phyloP scores from a whole-genome alignment of 1,140 invertebrate species.

The Hormaphis cornu region DNA sequence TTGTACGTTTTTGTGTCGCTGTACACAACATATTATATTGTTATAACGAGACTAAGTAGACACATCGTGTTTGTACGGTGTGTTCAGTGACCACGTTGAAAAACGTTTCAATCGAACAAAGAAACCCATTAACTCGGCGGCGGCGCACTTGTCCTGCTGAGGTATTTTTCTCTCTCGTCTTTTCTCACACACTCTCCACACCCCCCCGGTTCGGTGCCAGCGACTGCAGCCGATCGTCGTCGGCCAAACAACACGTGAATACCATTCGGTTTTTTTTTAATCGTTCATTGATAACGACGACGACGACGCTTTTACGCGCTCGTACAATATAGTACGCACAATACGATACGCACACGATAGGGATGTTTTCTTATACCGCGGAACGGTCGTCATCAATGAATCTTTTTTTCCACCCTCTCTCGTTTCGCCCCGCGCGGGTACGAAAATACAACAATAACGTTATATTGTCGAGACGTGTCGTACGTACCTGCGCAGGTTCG shows the following conservation, averaged over 20 bases:
- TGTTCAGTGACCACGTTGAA: background rate
- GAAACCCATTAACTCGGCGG: conserved; percentile 9
- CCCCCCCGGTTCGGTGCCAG: background rate
- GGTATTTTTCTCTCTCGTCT: background rate
- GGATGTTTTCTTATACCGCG: background rate
- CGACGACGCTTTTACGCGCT: background rate
- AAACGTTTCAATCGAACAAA: conserved; percentile 3
- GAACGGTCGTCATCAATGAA: background rate
- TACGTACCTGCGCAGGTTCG: too few species aligned
- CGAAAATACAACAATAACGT: too few species aligned
- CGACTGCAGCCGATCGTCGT: too few species aligned
- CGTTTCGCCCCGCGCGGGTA: too few species aligned
- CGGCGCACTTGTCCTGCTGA: background rate
- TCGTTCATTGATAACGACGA: conserved; percentile 6
- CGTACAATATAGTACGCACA: background rate
- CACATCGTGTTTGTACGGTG: too few species aligned
- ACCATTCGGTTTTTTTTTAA: background rate
- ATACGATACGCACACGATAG: background rate
- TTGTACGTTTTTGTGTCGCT: background rate
- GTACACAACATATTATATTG: background rate
- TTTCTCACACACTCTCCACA: background rate
- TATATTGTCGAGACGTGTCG: too few species aligned
- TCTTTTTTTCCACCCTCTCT: too few species aligned
- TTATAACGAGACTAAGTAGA: too few species aligned
- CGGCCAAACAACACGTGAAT: too few species aligned